phyloP scores from a whole-genome alignment of 2,888 invertebrate species.

The Adelphocoris suturalis region DNA sequence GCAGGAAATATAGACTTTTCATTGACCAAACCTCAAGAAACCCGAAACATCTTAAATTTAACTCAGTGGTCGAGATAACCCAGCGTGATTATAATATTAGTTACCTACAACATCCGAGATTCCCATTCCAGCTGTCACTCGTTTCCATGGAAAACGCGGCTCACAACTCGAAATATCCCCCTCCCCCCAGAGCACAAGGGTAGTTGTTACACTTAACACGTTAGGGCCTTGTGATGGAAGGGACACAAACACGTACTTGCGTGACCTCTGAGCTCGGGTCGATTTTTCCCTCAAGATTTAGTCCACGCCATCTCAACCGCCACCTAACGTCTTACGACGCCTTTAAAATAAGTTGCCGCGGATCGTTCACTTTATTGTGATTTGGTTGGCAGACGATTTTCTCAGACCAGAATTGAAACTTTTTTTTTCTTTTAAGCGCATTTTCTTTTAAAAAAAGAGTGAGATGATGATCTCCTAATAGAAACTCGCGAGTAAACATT shows the following conservation, averaged over 20 bases:
- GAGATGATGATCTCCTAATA: no score
- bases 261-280: neutral
- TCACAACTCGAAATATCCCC: neutral
- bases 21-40: no score
- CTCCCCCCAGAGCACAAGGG: neutral
- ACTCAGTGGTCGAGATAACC: no score
- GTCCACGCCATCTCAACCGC: neutral
- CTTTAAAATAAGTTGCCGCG: constrained; percentile 9
- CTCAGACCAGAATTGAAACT: no score
- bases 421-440: no score
- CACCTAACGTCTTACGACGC: neutral
- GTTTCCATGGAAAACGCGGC: neutral
- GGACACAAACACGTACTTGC: constrained; percentile 33
- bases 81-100: no score
- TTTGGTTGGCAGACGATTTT: neutral
- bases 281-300: constrained; percentile 7
- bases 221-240: constrained; percentile 17
- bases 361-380: neutral
- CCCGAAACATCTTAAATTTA: no score
- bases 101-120: no score
- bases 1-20: no score
- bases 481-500: no score
- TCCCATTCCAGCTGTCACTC: neutral
- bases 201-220: constrained; percentile 39
- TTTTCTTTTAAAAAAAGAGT: no score